Evolutionary conservation across 1,140 invertebrate genomes (phyloP).

Genomic region (Zophobas morio): DNA sequence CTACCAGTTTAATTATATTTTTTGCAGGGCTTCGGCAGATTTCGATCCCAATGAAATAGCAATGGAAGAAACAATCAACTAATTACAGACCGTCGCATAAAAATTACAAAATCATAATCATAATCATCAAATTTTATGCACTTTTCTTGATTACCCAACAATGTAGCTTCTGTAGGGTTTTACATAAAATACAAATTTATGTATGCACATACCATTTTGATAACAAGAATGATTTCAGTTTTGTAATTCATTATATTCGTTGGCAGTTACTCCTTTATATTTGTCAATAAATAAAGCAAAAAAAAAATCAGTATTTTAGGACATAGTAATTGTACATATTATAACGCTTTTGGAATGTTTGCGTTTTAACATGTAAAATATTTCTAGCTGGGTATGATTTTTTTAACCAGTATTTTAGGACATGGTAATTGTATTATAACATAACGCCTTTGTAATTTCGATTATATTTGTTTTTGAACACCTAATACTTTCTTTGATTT

Average conservation of each 20-base stretch:
- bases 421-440: no score
- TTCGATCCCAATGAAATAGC: conserved; percentile 5
- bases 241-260: no score
- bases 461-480: conserved; percentile 32
- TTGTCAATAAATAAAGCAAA: background rate
- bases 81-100: background rate
- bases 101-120: background rate
- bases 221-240: no score
- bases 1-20: conserved; percentile 24
- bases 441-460: background rate
- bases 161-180: no score
- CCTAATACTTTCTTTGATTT: conserved; percentile 11
- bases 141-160: background rate
- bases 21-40: conserved; percentile 5
- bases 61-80: background rate
- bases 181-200: no score
- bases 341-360: no score
- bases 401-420: no score
- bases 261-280: background rate
- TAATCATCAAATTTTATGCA: background rate
- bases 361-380: no score
- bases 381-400: no score
- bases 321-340: no score
- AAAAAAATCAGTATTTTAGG: no score
- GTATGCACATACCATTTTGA: no score